Evolutionary conservation across 2,797 vertebrate species (phyloP).

Genomic region (Nothura maculosa): DNA sequence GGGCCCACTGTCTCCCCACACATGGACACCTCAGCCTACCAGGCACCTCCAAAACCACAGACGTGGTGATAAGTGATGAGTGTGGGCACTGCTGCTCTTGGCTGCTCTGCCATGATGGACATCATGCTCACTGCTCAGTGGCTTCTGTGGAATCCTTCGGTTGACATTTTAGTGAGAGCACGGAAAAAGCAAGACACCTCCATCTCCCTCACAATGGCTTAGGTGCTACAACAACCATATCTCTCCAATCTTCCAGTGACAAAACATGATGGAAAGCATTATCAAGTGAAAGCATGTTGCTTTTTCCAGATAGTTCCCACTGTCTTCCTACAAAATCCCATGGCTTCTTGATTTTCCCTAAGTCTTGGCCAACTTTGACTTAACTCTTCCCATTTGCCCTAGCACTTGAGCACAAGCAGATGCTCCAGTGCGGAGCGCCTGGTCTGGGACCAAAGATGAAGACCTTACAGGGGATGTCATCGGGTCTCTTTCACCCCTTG

Average conservation of each 20-base stretch:
- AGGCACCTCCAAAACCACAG: neutral
- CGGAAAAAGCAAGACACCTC: neutral
- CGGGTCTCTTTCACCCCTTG: neutral
- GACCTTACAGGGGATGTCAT: rapidly evolving
- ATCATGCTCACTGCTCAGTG: neutral
- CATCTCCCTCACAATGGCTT: neutral
- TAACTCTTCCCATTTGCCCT: neutral
- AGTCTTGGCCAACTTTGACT: neutral
- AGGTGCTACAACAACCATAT: no score
- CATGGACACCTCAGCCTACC: rapidly evolving
- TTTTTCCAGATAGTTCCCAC: neutral
- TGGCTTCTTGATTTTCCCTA: rapidly evolving
- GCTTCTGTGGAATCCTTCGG: neutral
- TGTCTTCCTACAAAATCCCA: neutral
- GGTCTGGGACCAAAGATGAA: neutral
- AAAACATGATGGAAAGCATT: rapidly evolving
- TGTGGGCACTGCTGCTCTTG: neutral
- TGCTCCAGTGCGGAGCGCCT: neutral
- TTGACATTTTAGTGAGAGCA: neutral
- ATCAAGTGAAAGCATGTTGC: rapidly evolving
- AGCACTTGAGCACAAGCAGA: neutral
- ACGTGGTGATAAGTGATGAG: neutral
- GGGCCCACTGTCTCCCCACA: neutral
- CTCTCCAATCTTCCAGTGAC: rapidly evolving
- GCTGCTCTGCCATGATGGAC: neutral